Evolutionary conservation across 2,888 invertebrate species (phyloP).

Genomic region (Cotesia congregata): DNA sequence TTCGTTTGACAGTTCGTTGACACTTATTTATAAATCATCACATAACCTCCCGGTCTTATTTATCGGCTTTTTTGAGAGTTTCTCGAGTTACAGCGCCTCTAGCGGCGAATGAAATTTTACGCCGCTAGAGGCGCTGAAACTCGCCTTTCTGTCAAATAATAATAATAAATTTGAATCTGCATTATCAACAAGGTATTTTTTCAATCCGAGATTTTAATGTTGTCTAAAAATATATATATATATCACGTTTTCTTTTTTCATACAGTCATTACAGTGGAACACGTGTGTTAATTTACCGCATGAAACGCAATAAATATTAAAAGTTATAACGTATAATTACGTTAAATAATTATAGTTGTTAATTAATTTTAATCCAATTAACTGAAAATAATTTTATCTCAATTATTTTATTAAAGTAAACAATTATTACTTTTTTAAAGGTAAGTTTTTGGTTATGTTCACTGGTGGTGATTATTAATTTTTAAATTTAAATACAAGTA

Average conservation of each 20-base stretch:
- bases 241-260: too few relatives aligned
- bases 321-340: background rate
- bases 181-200: too few relatives aligned
- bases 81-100: too few relatives aligned
- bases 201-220: too few relatives aligned
- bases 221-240: too few relatives aligned
- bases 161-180: too few relatives aligned
- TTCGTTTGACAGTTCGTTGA: background rate
- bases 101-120: too few relatives aligned
- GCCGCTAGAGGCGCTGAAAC: too few relatives aligned
- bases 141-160: too few relatives aligned
- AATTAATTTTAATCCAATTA: background rate
- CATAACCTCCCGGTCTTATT: background rate
- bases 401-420: background rate
- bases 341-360: background rate
- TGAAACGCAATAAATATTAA: background rate
- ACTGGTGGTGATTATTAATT: background rate
- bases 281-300: background rate
- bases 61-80: background rate
- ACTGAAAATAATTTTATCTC: background rate
- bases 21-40: background rate
- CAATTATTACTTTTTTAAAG: background rate
- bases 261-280: background rate
- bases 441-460: background rate
- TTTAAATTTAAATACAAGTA: background rate